Conservation (phyloP, 2,113 vertebrate species). For the Gracilinanus agilis region DNA sequence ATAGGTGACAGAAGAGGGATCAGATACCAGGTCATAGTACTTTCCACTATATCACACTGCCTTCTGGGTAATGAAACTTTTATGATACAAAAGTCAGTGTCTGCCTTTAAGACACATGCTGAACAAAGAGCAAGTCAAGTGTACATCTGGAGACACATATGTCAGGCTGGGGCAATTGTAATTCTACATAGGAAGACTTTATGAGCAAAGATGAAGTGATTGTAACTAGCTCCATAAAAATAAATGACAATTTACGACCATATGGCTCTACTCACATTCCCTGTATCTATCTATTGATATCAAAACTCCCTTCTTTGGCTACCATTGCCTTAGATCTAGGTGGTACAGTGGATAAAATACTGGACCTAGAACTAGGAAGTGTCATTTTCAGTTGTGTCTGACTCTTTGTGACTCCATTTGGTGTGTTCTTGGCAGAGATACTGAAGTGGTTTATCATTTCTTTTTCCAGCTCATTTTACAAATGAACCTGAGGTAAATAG, state of each 20-base stretch:
- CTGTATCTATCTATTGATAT: too few species aligned
- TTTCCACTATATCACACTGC: not conserved
- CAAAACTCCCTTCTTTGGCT: too few species aligned
- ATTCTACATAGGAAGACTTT: not conserved
- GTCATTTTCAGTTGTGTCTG: too few species aligned
- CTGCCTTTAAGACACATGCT: not conserved
- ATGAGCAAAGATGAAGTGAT: not conserved
- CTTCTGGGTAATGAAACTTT: not conserved
- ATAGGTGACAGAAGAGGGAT: not conserved
- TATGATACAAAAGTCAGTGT: not conserved
- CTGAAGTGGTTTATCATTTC: too few species aligned
- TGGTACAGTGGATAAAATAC: not conserved
- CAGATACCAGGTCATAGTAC: not conserved
- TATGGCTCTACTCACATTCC: too few species aligned
- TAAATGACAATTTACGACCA: not conserved
- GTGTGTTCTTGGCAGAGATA: too few species aligned
- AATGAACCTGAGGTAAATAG: too few species aligned
- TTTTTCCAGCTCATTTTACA: too few species aligned
- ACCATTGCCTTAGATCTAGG: not conserved
- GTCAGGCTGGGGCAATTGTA: not conserved
- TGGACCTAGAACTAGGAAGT: not conserved
- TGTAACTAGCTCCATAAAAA: not conserved
- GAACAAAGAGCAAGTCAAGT: not conserved
- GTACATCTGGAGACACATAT: not conserved
- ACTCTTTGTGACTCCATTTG: too few species aligned